Base-by-base conservation (phyloP, 2,113 vertebrate genomes). In the Tragelaphus imberbis region DNA sequence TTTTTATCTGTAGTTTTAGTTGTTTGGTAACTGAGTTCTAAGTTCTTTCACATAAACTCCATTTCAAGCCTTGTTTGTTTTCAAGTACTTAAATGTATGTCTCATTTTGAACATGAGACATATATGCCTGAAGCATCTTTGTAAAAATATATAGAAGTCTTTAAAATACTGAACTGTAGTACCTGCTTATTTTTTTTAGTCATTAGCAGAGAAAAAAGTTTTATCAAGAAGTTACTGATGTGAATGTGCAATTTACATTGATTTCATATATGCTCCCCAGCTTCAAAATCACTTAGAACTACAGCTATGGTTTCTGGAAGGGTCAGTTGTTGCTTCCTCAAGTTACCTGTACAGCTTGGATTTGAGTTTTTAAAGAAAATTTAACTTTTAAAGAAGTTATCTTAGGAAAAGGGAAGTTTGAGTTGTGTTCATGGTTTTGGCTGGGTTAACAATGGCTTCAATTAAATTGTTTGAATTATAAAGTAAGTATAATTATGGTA, bases 1-100 rank as follows among this genome's bases (percentile, higher is more conserved):
- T 94, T 94, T 98, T 98, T 98, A 97, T 98, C 94, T 97, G 21
- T 80, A 47, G 44, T 95, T 95, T 90, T 86, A 17, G 82, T 95
- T 77, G 30, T 96, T 94, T n/a, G 63, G 36, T 87, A 81, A 87
- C 63, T 51, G 44, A 85, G 14, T 79, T 96, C 55, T 94, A 49
- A 63, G 63, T 55, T 71, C 40, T 84, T 95, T n/a, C 61, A 53
- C 19, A 56, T 55, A 40, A 75, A 96, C 84, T 80, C 49, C 63
- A 80, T 96, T 92, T 88, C 17, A 86, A 21, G 40, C 84, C 49
- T 51, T 91, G 80, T 92, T 40, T 90, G 88, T 90, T 88, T 94
- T 87, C 80, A 93, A 68, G 44, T 92, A 49, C 15, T 33, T 49
- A 59, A 15, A 17, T 85, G 7, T 91, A 51, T 92, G 90, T 86